Percentiles rank a stretch among this genome's conserved stretches.
These are phyloP conservation scores for zebrafish (Danio rerio) DNA, from an alignment of 2,113 vertebrate species.

Conservation along the genomic window GRCz12tu NC_133189.1:38645501-38646000, in stretches of 20 bases:
- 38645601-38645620: slow-evolving; percentile 75
- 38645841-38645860: not conserved
- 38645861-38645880: not conserved
- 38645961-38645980: not conserved
- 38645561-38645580: slow-evolving; percentile 79
- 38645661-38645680: slow-evolving; percentile 67
- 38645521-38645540: slow-evolving; percentile 83
- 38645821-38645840: not conserved
- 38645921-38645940: not conserved
- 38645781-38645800: slow-evolving; percentile 36
- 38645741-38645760: slow-evolving; percentile 73
- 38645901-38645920: not conserved
- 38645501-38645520: slow-evolving; percentile 85
- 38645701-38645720: slow-evolving; percentile 77
- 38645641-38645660: slow-evolving; percentile 77
- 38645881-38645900: not conserved
- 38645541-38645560: slow-evolving; percentile 65
- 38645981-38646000: not conserved
- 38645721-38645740: slow-evolving; percentile 74
- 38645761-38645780: not conserved
- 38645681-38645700: slow-evolving; percentile 70
- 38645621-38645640: slow-evolving; percentile 77
- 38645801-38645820: slow-evolving; percentile 10
- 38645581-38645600: slow-evolving; percentile 70
- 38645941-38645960: not conserved